Evolutionary conservation across 2,113 vertebrate species (phyloP).

Genomic region (Puma concolor): DNA sequence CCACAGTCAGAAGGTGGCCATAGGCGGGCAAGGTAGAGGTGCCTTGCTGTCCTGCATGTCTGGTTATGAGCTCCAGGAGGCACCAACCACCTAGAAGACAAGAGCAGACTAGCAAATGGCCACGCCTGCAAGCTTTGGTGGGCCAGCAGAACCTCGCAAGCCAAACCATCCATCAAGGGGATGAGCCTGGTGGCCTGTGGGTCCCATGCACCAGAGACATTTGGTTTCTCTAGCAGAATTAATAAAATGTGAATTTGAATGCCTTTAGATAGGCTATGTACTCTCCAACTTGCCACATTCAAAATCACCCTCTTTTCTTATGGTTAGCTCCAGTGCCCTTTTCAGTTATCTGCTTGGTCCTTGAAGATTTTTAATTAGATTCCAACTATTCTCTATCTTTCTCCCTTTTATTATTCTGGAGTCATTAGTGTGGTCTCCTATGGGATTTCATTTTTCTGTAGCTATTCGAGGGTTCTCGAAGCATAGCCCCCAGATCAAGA

Average conservation of each 20-base stretch:
- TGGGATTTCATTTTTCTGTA: neutral
- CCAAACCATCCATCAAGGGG: neutral
- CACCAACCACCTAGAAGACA: too few species aligned
- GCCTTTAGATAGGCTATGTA: neutral
- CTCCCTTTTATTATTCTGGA: neutral
- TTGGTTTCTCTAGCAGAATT: neutral
- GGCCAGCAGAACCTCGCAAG: neutral
- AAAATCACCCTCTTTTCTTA: neutral
- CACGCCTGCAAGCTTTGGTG: neutral
- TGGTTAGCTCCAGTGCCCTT: neutral
- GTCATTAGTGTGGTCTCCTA: neutral
- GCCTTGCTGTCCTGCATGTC: neutral
- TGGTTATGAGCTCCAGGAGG: neutral
- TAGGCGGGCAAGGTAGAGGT: neutral
- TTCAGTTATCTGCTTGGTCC: neutral
- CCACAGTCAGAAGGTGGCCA: neutral
- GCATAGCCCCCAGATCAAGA: neutral
- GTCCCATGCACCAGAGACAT: neutral
- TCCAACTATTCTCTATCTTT: neutral
- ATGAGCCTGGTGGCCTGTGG: neutral
- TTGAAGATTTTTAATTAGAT: neutral
- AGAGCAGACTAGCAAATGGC: fast-evolving
- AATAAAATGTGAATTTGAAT: neutral
- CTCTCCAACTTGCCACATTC: neutral
- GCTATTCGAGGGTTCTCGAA: neutral